phyloP scores from a whole-genome alignment of 2,888 invertebrate species.

The Lithophane leautieri region DNA sequence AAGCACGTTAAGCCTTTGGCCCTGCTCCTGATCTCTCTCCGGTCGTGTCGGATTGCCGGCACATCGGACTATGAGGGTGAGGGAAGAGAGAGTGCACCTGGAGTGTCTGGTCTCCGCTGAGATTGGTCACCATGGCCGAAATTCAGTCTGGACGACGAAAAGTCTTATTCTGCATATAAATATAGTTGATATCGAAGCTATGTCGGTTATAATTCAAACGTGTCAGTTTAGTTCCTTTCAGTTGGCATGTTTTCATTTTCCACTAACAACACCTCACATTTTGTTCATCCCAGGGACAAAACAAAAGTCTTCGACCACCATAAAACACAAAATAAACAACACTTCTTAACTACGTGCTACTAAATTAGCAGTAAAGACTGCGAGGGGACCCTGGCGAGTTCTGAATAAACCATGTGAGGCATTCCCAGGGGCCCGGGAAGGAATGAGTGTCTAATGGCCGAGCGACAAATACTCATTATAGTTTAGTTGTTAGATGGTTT shows the following conservation, averaged over 20 bases:
- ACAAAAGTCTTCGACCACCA: conserved; percentile 10
- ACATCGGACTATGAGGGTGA: no score
- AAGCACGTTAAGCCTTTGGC: no score
- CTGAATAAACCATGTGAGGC: conserved; percentile 68
- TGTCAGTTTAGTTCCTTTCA: background rate
- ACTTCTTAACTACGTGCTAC: conserved; percentile 49
- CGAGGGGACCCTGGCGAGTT: conserved; percentile 47
- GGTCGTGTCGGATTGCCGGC: no score
- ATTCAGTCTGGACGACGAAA: no score
- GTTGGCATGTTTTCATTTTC: background rate
- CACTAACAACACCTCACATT: background rate
- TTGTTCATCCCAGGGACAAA: background rate
- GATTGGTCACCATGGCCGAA: no score
- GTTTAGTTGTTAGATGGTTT: conserved; percentile 42
- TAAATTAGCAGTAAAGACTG: conserved; percentile 67
- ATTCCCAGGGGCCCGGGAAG: conserved; percentile 54
- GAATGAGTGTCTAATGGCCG: conserved; percentile 59
- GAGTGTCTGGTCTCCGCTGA: no score
- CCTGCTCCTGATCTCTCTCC: no score
- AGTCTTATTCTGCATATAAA: no score
- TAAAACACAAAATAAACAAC: conserved; percentile 57
- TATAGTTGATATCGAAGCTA: background rate
- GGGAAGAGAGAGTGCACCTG: no score
- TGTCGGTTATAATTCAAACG: background rate
- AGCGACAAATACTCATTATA: conserved; percentile 66